Conservation (phyloP, 2,113 vertebrate species). For the Cercocebus atys region DNA sequence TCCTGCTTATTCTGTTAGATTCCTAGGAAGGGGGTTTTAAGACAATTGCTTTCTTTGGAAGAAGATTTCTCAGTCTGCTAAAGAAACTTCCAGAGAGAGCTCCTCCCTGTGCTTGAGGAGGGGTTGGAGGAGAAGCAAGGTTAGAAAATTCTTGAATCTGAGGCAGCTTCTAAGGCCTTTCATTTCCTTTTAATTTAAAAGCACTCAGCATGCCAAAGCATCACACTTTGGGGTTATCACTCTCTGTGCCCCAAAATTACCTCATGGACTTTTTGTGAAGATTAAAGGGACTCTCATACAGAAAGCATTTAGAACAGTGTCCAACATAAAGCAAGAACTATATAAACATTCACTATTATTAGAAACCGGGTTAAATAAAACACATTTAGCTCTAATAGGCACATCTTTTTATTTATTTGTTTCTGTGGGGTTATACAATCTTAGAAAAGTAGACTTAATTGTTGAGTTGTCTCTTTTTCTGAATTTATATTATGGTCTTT, state of each 20-base stretch:
- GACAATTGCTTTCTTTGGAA: neutral
- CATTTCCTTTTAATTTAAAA: neutral
- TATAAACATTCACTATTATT: neutral
- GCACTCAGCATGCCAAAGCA: neutral
- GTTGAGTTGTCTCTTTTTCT: constrained; percentile 50
- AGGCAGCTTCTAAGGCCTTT: neutral
- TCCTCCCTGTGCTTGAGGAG: neutral
- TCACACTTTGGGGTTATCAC: neutral
- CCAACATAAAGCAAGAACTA: neutral
- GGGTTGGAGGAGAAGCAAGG: no score
- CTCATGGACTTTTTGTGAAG: neutral
- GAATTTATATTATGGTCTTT: constrained; percentile 58
- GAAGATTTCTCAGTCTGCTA: neutral
- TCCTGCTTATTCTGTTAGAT: neutral
- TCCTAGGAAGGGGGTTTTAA: neutral
- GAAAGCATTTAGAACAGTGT: neutral
- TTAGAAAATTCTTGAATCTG: neutral
- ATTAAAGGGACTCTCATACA: neutral
- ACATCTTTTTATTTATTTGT: neutral
- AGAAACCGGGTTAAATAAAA: constrained; percentile 22
- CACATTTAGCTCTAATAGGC: neutral
- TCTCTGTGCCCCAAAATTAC: neutral
- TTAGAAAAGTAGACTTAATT: constrained; percentile 51
- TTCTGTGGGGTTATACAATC: neutral
- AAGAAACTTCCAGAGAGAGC: neutral